A percentile compares a stretch with the other conserved stretches of the same genome.
Conservation (phyloP, 2,888 invertebrate genomes). For the Caenorhabditis uteleia region DNA sequence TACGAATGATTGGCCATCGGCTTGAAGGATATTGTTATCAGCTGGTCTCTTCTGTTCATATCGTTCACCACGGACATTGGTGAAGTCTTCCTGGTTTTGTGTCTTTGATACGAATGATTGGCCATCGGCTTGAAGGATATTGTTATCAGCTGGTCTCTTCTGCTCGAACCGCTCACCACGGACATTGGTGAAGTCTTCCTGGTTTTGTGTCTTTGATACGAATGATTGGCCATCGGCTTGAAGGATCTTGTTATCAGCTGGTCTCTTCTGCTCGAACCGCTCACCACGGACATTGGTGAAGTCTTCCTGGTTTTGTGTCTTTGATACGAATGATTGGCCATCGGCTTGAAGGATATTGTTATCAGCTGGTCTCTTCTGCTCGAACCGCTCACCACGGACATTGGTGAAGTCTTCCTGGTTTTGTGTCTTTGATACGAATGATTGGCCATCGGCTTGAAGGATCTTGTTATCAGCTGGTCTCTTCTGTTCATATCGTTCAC, state of each 20-base stretch:
- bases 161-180: constrained; percentile 1
- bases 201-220: neutral
- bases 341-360: neutral
- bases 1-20: constrained; percentile 1
- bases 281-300: constrained; percentile 3
- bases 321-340: neutral
- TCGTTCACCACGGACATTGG: constrained; percentile 3
- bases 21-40: neutral
- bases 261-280: neutral
- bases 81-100: constrained; percentile 6
- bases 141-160: neutral
- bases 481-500: constrained; percentile 1
- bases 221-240: neutral
- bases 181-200: constrained; percentile 2
- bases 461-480: neutral
- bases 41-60: neutral
- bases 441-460: neutral
- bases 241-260: neutral
- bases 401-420: constrained; percentile 4
- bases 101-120: neutral
- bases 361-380: neutral
- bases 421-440: constrained; percentile 1
- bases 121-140: neutral
- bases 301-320: constrained; percentile 6
- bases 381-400: constrained; percentile 1